Base-by-base conservation (phyloP, 2,113 vertebrate genomes). In the Elephas maximus region DNA sequence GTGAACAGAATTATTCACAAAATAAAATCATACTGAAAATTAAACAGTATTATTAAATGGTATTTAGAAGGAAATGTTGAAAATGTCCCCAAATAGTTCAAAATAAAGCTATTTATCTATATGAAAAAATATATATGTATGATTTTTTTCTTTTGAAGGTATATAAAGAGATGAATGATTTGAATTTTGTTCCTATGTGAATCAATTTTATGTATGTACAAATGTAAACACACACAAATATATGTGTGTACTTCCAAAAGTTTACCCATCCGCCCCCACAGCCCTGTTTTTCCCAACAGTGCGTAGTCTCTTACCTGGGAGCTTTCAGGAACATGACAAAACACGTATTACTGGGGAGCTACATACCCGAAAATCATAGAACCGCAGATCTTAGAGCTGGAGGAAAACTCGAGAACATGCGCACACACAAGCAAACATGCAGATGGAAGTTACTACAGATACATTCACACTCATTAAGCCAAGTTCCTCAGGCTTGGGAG, bases 21-120 rank as follows among this genome's bases (percentile, higher is more conserved):
- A 96, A 82, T 80, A 89, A 96, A 57, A 71, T 60, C 24, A 41
- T 86, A 63, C 44, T 92, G 74, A 30, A 92, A 94, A 83, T 74
- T 44, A 92, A 96, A 83, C 37, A 88, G 48, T 95, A 53, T 80
- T 85, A 86, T 71, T 87, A 65, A 73, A 69, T 30, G 80, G 62
- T 93, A 67, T 92, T 87, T 82, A 92, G 69, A 90, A 82, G 53
- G 26, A 26, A 94, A 73, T 96, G 10, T 60, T 87, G 41, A 44
- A 83, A 93, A 78, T 85, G 26, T 81, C 63, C 18, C 88, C n/a
- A 91, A 69, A 67, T 63, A 63, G 18, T 95, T 95, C 57, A 76
- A 76, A 92, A 83, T 48, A 88, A 81, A 88, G 73, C n/a, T 69
- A 14, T 71, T 87, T 86, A 51, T 74, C 57, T 67, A 41, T 85